phyloP scores from a whole-genome alignment of 2,797 vertebrate species.

The Bradypodion ventrale region DNA sequence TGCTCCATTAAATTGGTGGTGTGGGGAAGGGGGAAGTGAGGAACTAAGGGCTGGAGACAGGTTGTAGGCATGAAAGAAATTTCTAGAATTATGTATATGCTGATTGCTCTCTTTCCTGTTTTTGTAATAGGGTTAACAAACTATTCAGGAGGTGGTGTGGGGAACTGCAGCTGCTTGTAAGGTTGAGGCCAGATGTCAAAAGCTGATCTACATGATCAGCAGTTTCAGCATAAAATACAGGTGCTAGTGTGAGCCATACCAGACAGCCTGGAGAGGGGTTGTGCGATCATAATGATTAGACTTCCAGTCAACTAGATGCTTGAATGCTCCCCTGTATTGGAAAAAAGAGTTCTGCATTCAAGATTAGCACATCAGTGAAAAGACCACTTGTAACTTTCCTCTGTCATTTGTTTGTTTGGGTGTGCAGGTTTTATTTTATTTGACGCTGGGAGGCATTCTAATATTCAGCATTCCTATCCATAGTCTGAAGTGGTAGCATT shows the following conservation, averaged over 20 bases:
- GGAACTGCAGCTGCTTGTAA: background rate
- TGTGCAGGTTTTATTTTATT: background rate
- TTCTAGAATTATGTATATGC: background rate
- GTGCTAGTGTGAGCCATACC: background rate
- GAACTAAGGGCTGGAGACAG: background rate
- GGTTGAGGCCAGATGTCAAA: background rate
- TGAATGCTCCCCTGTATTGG: background rate
- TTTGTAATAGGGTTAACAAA: background rate
- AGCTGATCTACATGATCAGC: background rate
- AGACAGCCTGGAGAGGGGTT: background rate
- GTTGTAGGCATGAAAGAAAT: background rate
- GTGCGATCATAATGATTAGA: background rate
- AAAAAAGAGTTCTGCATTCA: background rate
- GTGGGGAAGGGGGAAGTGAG: background rate
- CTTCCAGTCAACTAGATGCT: background rate
- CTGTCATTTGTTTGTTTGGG: background rate
- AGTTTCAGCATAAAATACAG: background rate
- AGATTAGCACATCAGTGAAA: background rate
- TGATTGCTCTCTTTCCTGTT: background rate
- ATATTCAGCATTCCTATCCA: background rate
- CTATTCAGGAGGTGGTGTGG: background rate
- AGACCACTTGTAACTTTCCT: background rate
- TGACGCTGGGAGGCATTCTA: background rate
- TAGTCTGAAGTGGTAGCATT: background rate
- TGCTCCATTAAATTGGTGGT: slow-evolving; percentile 58